Evolutionary conservation across 2,797 vertebrate species (phyloP), one percentile per base, ranked within the genome.

Genomic region (Philypnodon macrostomus): DNA sequence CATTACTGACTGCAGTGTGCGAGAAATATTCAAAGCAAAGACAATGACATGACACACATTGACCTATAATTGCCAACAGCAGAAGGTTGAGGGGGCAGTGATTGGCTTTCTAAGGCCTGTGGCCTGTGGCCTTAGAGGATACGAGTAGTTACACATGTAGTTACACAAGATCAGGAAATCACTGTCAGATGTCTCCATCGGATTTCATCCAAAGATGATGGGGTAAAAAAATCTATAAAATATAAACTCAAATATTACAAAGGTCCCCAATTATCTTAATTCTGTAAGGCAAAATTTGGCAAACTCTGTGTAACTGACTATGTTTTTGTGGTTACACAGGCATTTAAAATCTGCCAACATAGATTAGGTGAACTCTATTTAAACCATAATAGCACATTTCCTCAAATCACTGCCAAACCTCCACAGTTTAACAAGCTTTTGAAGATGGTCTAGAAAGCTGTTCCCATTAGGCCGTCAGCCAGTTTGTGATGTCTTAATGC

Each of bases 41-140:
- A 85, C 81, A 81, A 81, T 67, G 80, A 79, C 70, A 57, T 79
- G 81, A 75, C 77, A 86, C 59, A 40, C 14, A 2, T 62, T 89
- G 87, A 88, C 88, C 86, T 83, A 78, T 89, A 87, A 89, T 87
- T 86, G 70, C 59, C 69, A 70, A 63, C 79, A 80, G 73, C 67
- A 59, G 73, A 73, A 69, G 45, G 47, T 53, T 41, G 63, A 70
- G 57, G 67, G n/a, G 61, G 16, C 53, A 58, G 59, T 74, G 67
- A 87, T 82, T 83, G 84, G 73, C 66, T 53, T 51, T 54, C 68
- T 51, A 41, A 42, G 61, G 47, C 63, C 68, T 36, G 48, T 70
- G 79, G 79, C 71, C 76, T 67, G 48, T 70, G 79, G 79, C 71
- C 76, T 67, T 29, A 66, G 55, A 84, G 75, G 73, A 85, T 73